Conservation (phyloP, 2,888 invertebrate genomes). For the Hemicrepidius hirtus region DNA sequence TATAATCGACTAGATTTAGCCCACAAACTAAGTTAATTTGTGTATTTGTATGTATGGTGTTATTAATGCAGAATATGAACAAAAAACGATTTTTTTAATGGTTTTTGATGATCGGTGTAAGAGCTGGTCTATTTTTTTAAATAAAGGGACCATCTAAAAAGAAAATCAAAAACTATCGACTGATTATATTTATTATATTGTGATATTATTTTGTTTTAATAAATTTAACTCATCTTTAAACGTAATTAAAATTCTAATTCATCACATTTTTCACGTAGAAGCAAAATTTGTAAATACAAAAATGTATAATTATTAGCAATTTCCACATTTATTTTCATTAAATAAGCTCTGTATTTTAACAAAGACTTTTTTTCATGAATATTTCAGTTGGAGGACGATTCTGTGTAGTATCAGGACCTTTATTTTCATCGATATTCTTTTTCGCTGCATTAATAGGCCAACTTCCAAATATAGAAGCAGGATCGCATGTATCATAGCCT, state of each 20-base stretch:
- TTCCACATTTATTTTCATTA: not conserved
- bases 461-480: conserved; percentile 81
- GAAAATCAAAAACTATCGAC: not conserved
- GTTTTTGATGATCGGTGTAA: not conserved
- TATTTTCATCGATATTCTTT: conserved; percentile 32
- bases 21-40: too few species aligned
- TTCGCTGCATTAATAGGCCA: conserved; percentile 48
- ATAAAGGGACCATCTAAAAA: not conserved
- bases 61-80: too few species aligned
- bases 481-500: conserved; percentile 81
- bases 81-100: too few species aligned
- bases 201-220: not conserved
- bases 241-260: too few species aligned
- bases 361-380: conserved; percentile 48
- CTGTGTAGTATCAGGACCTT: conserved; percentile 64
- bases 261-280: too few species aligned
- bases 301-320: not conserved
- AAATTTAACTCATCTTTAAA: not conserved
- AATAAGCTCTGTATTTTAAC: not conserved
- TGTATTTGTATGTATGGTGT: too few species aligned
- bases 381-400: conserved; percentile 54
- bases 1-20: too few species aligned
- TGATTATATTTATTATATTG: not conserved
- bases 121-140: not conserved
- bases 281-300: too few species aligned